A percentile compares a stretch with the other conserved stretches of the same genome.
Conservation (phyloP, 1,140 invertebrate species). For the Dinothrombium tinctorium region DNA sequence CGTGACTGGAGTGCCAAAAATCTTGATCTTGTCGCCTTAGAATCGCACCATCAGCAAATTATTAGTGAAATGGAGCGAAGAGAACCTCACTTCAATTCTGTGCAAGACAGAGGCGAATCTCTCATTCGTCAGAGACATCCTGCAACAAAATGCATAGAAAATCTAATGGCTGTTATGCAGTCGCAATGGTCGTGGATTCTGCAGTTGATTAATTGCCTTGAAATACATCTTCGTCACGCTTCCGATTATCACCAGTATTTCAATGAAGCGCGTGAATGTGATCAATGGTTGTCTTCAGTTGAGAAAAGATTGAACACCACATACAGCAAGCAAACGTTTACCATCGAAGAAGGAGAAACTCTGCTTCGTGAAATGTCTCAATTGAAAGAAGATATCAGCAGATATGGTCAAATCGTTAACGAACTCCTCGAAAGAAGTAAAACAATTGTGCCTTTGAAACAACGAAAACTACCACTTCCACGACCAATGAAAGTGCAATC, state of each 20-base stretch:
- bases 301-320: conserved; percentile 72
- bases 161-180: conserved; percentile 52
- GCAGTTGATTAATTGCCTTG: conserved; percentile 77
- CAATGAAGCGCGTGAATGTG: conserved; percentile 59
- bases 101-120: conserved; percentile 79
- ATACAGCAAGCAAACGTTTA: conserved; percentile 79
- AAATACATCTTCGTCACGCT: conserved; percentile 76
- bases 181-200: conserved; percentile 93
- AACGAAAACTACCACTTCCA: conserved; percentile 55
- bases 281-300: conserved; percentile 68
- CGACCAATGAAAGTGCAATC: conserved; percentile 58
- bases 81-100: conserved; percentile 82
- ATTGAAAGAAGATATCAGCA: conserved; percentile 67
- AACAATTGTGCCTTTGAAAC: conserved; percentile 67
- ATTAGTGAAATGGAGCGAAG: conserved; percentile 85
- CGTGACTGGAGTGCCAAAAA: conserved; percentile 89
- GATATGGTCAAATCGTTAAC: conserved; percentile 55
- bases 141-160: conserved; percentile 75
- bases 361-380: conserved; percentile 81
- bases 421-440: conserved; percentile 50
- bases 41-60: conserved; percentile 84
- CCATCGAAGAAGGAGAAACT: conserved; percentile 72
- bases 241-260: conserved; percentile 75
- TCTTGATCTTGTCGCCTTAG: conserved; percentile 65
- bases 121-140: conserved; percentile 82